phyloP scores from a whole-genome alignment of 2,888 invertebrate genomes.

The Scaptomyza tumidula region DNA sequence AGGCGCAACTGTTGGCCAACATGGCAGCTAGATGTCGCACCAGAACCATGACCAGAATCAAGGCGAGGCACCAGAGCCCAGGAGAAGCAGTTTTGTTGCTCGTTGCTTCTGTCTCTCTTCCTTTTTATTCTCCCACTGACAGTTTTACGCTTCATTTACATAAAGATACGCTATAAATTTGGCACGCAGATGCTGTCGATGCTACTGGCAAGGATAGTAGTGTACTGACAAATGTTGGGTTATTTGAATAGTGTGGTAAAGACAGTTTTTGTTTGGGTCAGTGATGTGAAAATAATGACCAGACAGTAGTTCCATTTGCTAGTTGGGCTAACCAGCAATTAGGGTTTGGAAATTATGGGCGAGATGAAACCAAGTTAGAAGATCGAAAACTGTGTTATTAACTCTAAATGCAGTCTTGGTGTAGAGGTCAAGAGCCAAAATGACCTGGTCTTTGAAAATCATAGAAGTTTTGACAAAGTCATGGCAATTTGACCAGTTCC shows the following conservation, averaged over 20 bases:
- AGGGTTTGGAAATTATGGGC: not conserved
- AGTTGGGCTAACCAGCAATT: slow-evolving; percentile 5
- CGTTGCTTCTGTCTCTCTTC: not conserved
- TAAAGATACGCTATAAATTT: slow-evolving; percentile 61
- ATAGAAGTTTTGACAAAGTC: not conserved
- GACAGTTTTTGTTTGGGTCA: slow-evolving; percentile 16
- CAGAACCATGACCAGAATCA: slow-evolving; percentile 9
- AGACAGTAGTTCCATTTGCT: slow-evolving; percentile 14
- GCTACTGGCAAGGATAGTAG: slow-evolving; percentile 8
- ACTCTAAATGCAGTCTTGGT: not conserved
- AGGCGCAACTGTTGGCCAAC: slow-evolving; percentile 57
- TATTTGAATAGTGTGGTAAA: slow-evolving; percentile 33
- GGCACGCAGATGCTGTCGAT: slow-evolving; percentile 16
- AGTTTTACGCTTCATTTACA: slow-evolving; percentile 66
- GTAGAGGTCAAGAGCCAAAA: not conserved
- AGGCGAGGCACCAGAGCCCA: not conserved
- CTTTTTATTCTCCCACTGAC: slow-evolving; percentile 13
- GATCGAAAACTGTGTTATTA: not conserved
- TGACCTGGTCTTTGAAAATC: not conserved
- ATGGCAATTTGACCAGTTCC: not conserved
- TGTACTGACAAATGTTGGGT: slow-evolving; percentile 45
- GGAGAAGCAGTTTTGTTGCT: slow-evolving; percentile 12
- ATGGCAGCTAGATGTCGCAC: slow-evolving; percentile 58
- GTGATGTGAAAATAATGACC: slow-evolving; percentile 17
- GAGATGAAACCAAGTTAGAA: not conserved